A percentile compares a stretch with the other conserved stretches of the same genome.
phyloP scores from a whole-genome alignment of 2,888 invertebrate genomes.

The Phortica magna region DNA sequence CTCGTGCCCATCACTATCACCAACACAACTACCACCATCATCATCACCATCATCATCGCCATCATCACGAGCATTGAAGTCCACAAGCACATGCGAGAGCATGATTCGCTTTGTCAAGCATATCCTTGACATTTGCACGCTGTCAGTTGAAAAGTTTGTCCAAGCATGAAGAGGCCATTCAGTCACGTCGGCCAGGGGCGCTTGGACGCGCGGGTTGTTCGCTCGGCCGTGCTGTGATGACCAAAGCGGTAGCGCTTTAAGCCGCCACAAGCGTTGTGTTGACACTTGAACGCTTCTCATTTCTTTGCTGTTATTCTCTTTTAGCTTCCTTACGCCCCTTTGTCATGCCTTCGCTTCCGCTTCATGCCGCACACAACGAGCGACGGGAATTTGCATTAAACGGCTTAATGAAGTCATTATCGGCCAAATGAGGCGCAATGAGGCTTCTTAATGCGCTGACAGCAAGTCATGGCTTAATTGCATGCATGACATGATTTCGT shows the following conservation, averaged over 20 bases:
- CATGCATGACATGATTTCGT: background rate
- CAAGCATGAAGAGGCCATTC: conserved; percentile 13
- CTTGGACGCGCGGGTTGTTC: background rate
- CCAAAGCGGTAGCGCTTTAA: conserved; percentile 16
- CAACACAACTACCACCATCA: too few relatives aligned
- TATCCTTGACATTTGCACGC: conserved; percentile 28
- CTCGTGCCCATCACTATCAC: background rate
- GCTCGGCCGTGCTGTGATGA: background rate
- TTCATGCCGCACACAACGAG: background rate
- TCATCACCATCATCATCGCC: background rate
- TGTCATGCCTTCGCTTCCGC: too few relatives aligned
- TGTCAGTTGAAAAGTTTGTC: conserved; percentile 28
- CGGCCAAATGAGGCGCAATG: conserved; percentile 1
- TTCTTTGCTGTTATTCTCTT: background rate
- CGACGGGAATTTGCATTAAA: conserved; percentile 16
- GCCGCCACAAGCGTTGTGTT: conserved; percentile 23
- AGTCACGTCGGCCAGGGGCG: background rate
- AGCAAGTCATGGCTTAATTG: background rate
- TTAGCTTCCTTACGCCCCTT: too few relatives aligned
- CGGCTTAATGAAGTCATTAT: conserved; percentile 12
- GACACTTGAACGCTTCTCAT: conserved; percentile 6
- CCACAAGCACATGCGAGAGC: background rate
- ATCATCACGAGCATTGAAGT: background rate
- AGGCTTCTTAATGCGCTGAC: background rate
- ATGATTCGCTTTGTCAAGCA: conserved; percentile 10